A percentile compares a stretch with the other conserved stretches of the same genome.
phyloP scores from a whole-genome alignment of 2,797 vertebrate genomes.

The Bradypus variegatus region DNA sequence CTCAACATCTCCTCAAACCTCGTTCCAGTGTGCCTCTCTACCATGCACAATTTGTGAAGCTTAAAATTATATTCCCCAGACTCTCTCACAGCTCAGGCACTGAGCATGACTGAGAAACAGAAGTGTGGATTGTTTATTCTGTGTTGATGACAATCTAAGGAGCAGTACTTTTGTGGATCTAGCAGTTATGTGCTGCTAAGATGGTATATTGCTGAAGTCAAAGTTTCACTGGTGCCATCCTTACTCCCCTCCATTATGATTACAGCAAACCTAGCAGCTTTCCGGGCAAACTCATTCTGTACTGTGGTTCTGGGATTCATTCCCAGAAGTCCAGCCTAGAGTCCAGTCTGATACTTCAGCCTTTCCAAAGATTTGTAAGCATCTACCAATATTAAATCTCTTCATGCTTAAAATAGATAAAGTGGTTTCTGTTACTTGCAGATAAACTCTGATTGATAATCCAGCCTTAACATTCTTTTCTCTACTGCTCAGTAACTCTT shows the following conservation, averaged over 20 bases:
- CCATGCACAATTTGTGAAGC: not conserved
- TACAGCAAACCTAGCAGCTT: not conserved
- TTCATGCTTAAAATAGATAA: conserved; percentile 6
- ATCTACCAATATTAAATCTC: not conserved
- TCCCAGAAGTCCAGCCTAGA: not conserved
- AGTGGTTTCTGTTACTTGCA: not conserved
- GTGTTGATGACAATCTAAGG: not conserved
- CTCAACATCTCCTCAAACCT: not conserved
- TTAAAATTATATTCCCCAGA: not conserved
- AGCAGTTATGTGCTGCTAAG: not conserved
- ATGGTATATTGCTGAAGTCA: not conserved
- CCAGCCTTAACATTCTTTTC: not conserved
- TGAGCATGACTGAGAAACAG: not conserved
- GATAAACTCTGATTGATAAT: not conserved
- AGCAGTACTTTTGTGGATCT: not conserved
- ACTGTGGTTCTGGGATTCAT: not conserved
- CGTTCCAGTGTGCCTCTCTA: not conserved
- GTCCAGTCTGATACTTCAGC: not conserved
- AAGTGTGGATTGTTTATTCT: not conserved
- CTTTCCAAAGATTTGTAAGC: not conserved
- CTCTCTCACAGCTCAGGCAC: not conserved
- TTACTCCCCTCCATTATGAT: not conserved
- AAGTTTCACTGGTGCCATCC: not conserved
- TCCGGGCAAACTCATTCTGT: not conserved
- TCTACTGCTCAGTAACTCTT: not conserved